Evolutionary conservation across 2,888 invertebrate species (phyloP).

Genomic region (Ametastegia equiseti): DNA sequence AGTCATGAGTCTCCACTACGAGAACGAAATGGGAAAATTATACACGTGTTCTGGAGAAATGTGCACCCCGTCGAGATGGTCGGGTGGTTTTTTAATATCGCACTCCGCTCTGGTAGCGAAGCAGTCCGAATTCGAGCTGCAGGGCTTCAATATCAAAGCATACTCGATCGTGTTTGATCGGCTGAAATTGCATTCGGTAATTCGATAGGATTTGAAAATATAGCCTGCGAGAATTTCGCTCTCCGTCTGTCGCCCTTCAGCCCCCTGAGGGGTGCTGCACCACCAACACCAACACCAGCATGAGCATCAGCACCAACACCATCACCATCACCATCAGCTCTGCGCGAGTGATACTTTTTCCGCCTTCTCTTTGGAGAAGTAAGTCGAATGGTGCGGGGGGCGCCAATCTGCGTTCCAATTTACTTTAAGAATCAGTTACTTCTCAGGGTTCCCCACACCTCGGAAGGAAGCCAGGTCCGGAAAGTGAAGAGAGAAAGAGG

Average conservation of each 20-base stretch:
- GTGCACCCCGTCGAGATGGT: not conserved
- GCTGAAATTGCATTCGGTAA: conserved; percentile 45
- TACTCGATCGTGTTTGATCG: conserved; percentile 45
- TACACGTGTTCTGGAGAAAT: not conserved
- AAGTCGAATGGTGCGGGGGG: conserved; percentile 44
- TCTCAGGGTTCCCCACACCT: conserved; percentile 48
- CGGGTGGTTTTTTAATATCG: conserved; percentile 36
- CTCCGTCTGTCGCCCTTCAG: not conserved
- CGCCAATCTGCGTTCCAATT: conserved; percentile 59
- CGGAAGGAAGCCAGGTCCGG: conserved; percentile 37
- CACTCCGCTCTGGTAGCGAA: conserved; percentile 7
- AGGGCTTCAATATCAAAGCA: conserved; percentile 40
- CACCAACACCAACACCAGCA: not conserved
- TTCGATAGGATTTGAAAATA: conserved; percentile 41
- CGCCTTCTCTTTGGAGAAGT: not conserved
- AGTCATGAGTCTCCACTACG: not conserved
- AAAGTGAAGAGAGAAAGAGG: conserved; percentile 40
- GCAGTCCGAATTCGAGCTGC: conserved; percentile 34
- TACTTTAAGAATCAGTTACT: conserved; percentile 66
- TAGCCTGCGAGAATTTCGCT: conserved; percentile 21
- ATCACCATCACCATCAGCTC: too few species aligned
- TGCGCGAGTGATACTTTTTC: not conserved
- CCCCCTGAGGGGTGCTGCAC: conserved; percentile 16
- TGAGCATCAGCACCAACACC: too few species aligned
- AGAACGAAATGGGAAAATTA: not conserved